Conservation (phyloP, 2,888 invertebrate species). For the Drosophila villosipedis region DNA sequence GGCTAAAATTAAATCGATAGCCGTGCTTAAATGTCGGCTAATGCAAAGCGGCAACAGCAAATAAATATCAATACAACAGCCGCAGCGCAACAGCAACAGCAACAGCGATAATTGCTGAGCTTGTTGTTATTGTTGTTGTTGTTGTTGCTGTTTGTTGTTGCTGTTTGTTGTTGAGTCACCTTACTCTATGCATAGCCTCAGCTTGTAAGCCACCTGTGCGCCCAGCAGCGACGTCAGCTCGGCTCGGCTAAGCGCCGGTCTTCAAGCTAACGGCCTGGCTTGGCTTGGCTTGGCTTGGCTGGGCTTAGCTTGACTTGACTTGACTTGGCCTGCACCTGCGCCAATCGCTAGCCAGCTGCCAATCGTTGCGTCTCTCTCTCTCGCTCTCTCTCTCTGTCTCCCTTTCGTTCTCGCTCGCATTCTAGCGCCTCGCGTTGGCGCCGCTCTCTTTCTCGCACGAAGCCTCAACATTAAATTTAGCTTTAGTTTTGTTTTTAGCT, state of each 20-base stretch:
- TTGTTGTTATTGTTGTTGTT: constrained; percentile 46
- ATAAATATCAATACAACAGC: constrained; percentile 63
- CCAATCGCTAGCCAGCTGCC: constrained; percentile 74
- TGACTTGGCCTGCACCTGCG: constrained; percentile 69
- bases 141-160: constrained; percentile 5
- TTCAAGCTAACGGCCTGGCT: constrained; percentile 37
- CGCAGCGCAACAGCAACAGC: constrained; percentile 62
- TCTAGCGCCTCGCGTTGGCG: constrained; percentile 34
- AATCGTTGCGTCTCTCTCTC: constrained; percentile 15
- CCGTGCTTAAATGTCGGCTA: constrained; percentile 79
- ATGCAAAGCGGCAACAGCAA: constrained; percentile 76
- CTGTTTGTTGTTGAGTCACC: constrained; percentile 52
- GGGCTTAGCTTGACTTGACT: neutral
- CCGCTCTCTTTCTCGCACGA: constrained; percentile 69
- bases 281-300: neutral
- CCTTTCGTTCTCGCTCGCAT: constrained; percentile 15
- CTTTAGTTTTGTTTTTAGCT: constrained; percentile 17
- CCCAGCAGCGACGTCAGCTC: constrained; percentile 59
- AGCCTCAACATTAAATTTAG: constrained; percentile 13
- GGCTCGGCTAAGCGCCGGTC: constrained; percentile 67
- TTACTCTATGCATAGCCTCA: constrained; percentile 18
- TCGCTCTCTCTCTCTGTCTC: neutral
- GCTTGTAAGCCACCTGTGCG: constrained; percentile 63
- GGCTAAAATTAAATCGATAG: constrained; percentile 77
- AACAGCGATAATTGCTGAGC: constrained; percentile 72